Conservation (phyloP, 2,113 vertebrate genomes). For the Rhinoptilus africanus region DNA sequence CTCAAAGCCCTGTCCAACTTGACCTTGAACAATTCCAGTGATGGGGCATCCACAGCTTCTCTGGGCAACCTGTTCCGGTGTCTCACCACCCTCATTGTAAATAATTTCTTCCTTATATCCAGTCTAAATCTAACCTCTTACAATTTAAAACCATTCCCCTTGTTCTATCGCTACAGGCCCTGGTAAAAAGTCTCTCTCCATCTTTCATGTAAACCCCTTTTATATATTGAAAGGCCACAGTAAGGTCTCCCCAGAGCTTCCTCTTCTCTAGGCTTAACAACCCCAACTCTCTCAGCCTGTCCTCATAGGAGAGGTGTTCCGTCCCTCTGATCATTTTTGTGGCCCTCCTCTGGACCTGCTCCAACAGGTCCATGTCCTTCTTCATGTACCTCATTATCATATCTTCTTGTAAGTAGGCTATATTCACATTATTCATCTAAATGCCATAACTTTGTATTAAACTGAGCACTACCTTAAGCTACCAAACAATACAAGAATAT, state of each 20-base stretch:
- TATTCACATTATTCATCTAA: background rate
- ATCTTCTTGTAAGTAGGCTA: background rate
- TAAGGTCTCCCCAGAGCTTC: too few species aligned
- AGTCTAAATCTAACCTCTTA: too few species aligned
- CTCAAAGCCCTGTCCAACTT: background rate
- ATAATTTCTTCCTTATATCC: too few species aligned
- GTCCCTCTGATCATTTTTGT: background rate
- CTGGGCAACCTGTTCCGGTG: background rate
- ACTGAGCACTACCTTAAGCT: background rate
- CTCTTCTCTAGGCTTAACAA: too few species aligned
- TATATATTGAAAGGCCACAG: too few species aligned
- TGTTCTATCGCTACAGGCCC: too few species aligned
- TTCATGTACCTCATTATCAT: background rate
- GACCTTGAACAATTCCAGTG: background rate
- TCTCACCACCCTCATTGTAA: background rate
- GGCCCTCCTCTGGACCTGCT: background rate
- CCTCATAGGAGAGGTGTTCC: too few species aligned
- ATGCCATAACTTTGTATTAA: background rate
- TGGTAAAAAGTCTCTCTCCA: too few species aligned
- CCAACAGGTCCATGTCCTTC: background rate
- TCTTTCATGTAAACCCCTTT: too few species aligned
- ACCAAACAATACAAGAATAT: background rate
- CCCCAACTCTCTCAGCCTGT: too few species aligned
- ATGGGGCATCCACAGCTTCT: background rate
- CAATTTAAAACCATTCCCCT: too few species aligned